Percentiles rank a stretch among this genome's conserved stretches.
Conservation (phyloP, 2,888 invertebrate genomes). For the Dynastes tityus region DNA sequence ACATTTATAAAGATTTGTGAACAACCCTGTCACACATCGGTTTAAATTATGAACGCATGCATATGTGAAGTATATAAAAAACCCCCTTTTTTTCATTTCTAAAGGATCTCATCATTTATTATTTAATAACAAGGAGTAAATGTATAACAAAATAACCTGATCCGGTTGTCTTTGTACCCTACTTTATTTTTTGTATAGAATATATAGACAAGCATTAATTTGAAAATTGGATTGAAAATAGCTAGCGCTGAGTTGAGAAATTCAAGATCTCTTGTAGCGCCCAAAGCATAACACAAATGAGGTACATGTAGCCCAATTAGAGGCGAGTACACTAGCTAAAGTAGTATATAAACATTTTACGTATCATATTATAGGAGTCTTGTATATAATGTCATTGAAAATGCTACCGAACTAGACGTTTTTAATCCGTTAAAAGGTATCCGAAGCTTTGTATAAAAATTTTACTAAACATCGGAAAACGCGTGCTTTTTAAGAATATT, state of each 20-base stretch:
- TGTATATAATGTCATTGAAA: not conserved
- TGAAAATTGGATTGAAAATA: constrained; percentile 37
- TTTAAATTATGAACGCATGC: constrained; percentile 14
- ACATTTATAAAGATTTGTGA: constrained; percentile 54
- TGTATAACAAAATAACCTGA: no score
- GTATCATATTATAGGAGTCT: not conserved
- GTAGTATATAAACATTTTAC: constrained; percentile 12
- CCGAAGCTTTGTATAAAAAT: not conserved
- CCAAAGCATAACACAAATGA: constrained; percentile 65
- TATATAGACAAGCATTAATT: constrained; percentile 14
- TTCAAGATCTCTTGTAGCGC: constrained; percentile 61
- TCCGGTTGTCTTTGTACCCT: not conserved
- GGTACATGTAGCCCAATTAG: constrained; percentile 67
- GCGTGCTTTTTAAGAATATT: not conserved
- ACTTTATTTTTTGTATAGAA: not conserved
- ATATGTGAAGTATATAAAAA: constrained; percentile 33
- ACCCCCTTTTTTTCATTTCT: not conserved
- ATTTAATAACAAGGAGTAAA: not conserved
- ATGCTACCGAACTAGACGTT: not conserved
- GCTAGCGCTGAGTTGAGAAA: constrained; percentile 32
- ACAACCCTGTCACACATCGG: constrained; percentile 1
- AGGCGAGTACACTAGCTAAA: constrained; percentile 50
- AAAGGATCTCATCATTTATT: not conserved
- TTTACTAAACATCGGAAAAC: not conserved
- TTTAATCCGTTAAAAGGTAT: not conserved